Conservation (phyloP, 2,888 invertebrate genomes). For the Meteorus cinctellus region DNA sequence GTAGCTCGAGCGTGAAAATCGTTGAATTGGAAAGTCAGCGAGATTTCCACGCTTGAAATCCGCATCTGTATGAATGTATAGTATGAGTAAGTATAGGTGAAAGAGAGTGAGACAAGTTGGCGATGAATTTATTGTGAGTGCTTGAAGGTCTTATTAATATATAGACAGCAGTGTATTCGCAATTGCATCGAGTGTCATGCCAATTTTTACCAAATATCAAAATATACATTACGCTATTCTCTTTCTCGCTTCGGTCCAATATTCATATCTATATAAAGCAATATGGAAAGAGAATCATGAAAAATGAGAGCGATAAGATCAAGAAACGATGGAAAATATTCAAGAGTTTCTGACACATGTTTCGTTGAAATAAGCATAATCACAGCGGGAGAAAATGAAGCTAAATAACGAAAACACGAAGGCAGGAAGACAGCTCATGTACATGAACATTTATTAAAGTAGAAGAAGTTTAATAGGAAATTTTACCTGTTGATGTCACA, state of each 20-base stretch:
- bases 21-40: constrained; percentile 37
- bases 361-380: no score
- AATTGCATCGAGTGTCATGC: neutral
- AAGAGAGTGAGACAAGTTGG: neutral
- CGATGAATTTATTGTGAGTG: neutral
- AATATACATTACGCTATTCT: neutral
- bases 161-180: neutral
- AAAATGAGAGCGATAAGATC: no score
- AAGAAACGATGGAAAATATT: neutral
- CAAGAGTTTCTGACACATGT: neutral
- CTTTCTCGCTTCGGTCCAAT: neutral
- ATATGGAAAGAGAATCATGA: neutral
- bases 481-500: no score
- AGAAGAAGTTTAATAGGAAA: no score
- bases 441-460: no score
- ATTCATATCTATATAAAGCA: neutral
- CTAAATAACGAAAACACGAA: no score
- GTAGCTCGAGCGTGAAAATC: constrained; percentile 36
- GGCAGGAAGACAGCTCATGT: no score
- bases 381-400: no score
- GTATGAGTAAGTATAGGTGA: constrained; percentile 3
- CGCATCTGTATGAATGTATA: constrained; percentile 18
- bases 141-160: neutral
- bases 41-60: constrained; percentile 35
- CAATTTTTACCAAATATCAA: neutral